Conservation (phyloP, 1,140 invertebrate genomes). For the Asbolus verrucosus region DNA sequence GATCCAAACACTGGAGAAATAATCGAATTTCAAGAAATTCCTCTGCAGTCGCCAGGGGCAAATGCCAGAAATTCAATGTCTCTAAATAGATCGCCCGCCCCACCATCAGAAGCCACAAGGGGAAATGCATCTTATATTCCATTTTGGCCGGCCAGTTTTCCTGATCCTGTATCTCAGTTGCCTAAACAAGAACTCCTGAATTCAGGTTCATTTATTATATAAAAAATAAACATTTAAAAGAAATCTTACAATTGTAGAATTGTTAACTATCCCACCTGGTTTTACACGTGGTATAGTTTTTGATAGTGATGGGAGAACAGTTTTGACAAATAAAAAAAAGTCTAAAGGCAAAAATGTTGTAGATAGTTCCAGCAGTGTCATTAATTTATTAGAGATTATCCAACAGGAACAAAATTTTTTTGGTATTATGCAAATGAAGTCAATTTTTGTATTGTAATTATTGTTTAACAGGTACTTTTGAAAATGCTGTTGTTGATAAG, state of each 20-base stretch:
- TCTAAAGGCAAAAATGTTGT: slow-evolving; percentile 27
- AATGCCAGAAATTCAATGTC: slow-evolving; percentile 83
- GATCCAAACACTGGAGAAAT: slow-evolving; percentile 80
- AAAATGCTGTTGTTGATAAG: slow-evolving; percentile 2
- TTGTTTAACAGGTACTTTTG: background rate
- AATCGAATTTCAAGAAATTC: slow-evolving; percentile 76
- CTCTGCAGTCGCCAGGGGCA: slow-evolving; percentile 71
- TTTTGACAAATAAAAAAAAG: slow-evolving; percentile 45
- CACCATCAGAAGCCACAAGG: slow-evolving; percentile 71
- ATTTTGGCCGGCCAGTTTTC: slow-evolving; percentile 85
- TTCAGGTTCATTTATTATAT: slow-evolving; percentile 16
- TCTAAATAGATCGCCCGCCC: slow-evolving; percentile 73
- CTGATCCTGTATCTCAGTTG: slow-evolving; percentile 66
- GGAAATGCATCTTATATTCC: slow-evolving; percentile 80
- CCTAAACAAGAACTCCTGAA: slow-evolving; percentile 44
- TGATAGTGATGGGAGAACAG: slow-evolving; percentile 66
- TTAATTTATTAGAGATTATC: slow-evolving; percentile 63
- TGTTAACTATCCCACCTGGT: slow-evolving; percentile 75
- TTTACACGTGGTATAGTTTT: slow-evolving; percentile 72
- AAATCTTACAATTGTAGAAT: slow-evolving; percentile 61
- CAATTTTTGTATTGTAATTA: background rate
- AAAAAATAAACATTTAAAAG: slow-evolving; percentile 21
- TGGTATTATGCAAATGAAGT: slow-evolving; percentile 41
- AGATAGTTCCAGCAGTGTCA: slow-evolving; percentile 44
- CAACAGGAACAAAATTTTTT: slow-evolving; percentile 58